Evolutionary conservation across 2,888 invertebrate species (phyloP), one percentile per base, ranked within the genome.

Genomic region (Falcaria lacertinaria): DNA sequence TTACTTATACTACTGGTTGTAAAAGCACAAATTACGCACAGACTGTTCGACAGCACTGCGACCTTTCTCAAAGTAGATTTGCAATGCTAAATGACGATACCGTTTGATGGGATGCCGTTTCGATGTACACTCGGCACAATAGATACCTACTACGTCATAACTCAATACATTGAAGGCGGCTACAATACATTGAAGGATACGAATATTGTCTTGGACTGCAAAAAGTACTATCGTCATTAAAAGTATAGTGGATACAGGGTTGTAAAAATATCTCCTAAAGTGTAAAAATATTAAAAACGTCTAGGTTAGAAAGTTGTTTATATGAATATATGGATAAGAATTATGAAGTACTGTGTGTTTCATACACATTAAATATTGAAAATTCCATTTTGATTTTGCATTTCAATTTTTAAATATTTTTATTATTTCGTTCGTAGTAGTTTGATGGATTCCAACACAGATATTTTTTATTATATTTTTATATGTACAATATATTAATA

Each of bases 211-310:
- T 74, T 73, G 71, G 72, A 75, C 68, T 69, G 73, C 62, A 66
- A 69, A 74, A 70, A 62, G 60, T 69, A 74, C 68, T 74, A 74
- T 75, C 74, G 80, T 80, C 81, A 80, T 82, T 75, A 76, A 76
- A 85, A 77, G 76, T 83, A 84, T 88, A 87, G 88, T 87, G 89
- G 84, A 84, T 81, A 89, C 89, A 89, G 89, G 89, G 89, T 89
- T 89, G 88, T 87, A 85, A 83, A 77, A 86, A 87, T 89, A 88
- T 89, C 83, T 88, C 80, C 80, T 83, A 82, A 87, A 78, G 63
- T 84, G 79, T 86, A 81, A 80, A 76, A 76, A 28, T 28, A 28
- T 28, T 11, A 77, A 75, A 74, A 72, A 77, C 60, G 70, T 77
- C 66, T 86, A 87, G 83, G 78, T 72, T 28, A 80, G 70, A 80